Evolutionary conservation across 2,797 vertebrate species (phyloP).

Genomic region (Lepus townsendii): DNA sequence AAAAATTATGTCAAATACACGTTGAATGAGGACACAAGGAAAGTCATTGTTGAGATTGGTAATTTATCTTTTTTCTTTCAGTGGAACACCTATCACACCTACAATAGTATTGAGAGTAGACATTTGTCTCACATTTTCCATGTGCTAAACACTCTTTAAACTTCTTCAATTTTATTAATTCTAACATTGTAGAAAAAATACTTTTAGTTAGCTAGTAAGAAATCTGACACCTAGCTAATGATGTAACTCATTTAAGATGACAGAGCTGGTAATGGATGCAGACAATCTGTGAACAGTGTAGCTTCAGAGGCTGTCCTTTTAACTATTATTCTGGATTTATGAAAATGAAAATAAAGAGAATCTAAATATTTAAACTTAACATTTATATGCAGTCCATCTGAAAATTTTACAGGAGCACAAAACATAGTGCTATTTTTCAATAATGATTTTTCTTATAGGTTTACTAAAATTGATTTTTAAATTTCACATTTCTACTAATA

Average conservation of each 20-base stretch:
- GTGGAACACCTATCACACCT: neutral
- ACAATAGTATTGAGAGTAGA: neutral
- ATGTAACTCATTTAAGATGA: neutral
- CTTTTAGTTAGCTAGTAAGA: neutral
- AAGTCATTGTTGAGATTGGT: neutral
- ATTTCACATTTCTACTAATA: slow-evolving; percentile 19
- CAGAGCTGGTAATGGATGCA: neutral
- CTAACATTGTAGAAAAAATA: neutral
- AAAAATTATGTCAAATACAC: neutral
- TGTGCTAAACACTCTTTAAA: neutral
- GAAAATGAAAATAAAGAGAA: slow-evolving; percentile 26
- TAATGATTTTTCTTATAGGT: neutral
- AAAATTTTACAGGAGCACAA: neutral
- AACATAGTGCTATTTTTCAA: neutral
- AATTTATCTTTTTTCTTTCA: neutral
- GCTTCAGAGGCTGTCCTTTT: neutral
- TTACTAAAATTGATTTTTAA: slow-evolving; percentile 29
- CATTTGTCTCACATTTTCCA: neutral
- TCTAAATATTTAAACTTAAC: neutral
- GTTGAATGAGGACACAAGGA: slow-evolving; percentile 21
- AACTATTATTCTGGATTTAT: neutral
- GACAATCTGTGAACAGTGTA: neutral
- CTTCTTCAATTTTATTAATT: slow-evolving; percentile 26
- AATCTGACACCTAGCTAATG: neutral
- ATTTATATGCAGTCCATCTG: neutral